A percentile compares a stretch with the other conserved stretches of the same genome.
phyloP scores from a whole-genome alignment of 2,113 vertebrate species.

The Danio rerio region DNA sequence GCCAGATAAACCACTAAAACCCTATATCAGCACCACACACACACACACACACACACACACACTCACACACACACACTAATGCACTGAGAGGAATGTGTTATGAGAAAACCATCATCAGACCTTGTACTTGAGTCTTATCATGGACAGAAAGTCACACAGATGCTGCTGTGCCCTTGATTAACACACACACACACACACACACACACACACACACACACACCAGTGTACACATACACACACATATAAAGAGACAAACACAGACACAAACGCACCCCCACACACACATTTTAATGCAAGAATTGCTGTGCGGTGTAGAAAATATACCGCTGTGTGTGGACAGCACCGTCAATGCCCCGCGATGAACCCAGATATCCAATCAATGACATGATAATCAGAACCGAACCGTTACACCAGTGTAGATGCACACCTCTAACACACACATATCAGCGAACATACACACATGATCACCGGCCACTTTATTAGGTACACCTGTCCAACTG shows the following conservation, averaged over 20 bases:
- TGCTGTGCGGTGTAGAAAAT: too few species aligned
- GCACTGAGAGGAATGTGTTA: slow-evolving; percentile 47
- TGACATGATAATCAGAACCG: too few species aligned
- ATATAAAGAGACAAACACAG: background rate
- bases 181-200: slow-evolving; percentile 13
- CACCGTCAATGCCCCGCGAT: too few species aligned
- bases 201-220: background rate
- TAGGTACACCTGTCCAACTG: too few species aligned
- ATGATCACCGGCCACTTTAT: too few species aligned
- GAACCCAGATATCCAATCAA: too few species aligned
- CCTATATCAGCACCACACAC: slow-evolving; percentile 22
- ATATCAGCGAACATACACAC: too few species aligned
- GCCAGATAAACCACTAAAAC: slow-evolving; percentile 49
- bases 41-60: slow-evolving; percentile 50
- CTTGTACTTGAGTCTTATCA: slow-evolving; percentile 85
- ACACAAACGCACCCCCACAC: background rate
- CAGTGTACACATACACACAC: background rate
- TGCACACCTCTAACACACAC: too few species aligned
- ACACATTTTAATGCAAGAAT: too few species aligned
- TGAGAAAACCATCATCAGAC: slow-evolving; percentile 69
- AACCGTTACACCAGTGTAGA: too few species aligned
- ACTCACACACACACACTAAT: slow-evolving; percentile 38
- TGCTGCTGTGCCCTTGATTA: slow-evolving; percentile 79
- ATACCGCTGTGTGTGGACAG: too few species aligned
- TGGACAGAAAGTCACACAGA: slow-evolving; percentile 72